phyloP scores from a whole-genome alignment of 2,888 invertebrate species.

The Iphiclides podalirius region DNA sequence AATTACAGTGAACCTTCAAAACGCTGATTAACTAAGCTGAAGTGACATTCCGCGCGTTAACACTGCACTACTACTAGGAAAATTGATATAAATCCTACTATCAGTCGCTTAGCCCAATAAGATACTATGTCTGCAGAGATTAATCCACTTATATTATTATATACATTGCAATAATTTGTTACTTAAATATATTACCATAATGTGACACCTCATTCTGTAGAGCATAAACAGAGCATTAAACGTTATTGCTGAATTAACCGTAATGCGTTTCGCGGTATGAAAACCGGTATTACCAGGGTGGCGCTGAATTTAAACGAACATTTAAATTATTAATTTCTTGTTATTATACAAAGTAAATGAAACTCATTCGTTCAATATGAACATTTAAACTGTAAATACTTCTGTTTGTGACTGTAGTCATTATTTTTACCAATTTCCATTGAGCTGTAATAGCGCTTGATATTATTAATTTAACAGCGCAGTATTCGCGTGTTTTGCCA shows the following conservation, averaged over 20 bases:
- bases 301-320: not conserved
- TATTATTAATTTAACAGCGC: too few species aligned
- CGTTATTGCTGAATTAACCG: conserved; percentile 12
- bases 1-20: too few species aligned
- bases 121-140: not conserved
- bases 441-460: too few species aligned
- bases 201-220: conserved; percentile 1
- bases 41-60: too few species aligned
- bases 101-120: not conserved
- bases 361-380: too few species aligned
- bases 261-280: not conserved
- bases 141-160: not conserved
- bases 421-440: too few species aligned
- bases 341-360: too few species aligned
- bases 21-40: too few species aligned
- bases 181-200: conserved; percentile 1
- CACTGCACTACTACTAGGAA: not conserved
- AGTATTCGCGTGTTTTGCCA: too few species aligned
- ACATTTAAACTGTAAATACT: too few species aligned
- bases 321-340: not conserved
- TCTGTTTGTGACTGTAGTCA: too few species aligned
- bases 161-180: not conserved
- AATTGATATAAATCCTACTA: not conserved
- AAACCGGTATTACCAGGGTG: not conserved
- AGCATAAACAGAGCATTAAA: not conserved